phyloP scores from a whole-genome alignment of 2,797 vertebrate species.

The Crenichthys baileyi region DNA sequence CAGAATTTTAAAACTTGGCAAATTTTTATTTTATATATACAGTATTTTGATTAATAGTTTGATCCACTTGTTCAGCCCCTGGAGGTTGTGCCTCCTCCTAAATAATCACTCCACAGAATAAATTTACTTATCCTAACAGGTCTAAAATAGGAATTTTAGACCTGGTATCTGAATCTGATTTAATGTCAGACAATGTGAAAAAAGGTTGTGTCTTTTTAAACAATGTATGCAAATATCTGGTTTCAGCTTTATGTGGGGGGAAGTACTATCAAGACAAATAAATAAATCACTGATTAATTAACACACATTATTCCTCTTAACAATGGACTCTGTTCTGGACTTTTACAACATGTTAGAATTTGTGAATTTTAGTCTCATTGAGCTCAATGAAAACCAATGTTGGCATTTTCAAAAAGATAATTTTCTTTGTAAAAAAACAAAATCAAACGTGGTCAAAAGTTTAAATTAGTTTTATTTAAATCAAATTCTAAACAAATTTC shows the following conservation, averaged over 20 bases:
- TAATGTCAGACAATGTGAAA: neutral
- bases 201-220: neutral
- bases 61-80: no score
- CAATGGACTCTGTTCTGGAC: no score
- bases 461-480: neutral
- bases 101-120: neutral
- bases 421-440: neutral
- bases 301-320: no score
- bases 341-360: neutral
- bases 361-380: neutral
- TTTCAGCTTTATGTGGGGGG: neutral
- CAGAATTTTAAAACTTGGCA: no score
- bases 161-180: neutral
- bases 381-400: neutral
- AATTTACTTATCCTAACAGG: neutral
- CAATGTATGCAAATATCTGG: neutral
- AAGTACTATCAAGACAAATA: neutral
- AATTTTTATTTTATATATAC: no score
- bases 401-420: neutral
- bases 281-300: neutral
- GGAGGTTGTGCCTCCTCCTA: no score
- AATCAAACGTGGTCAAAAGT: neutral
- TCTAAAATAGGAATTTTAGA: neutral
- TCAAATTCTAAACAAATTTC: neutral
- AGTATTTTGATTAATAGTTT: no score